Percentiles rank a stretch among this genome's conserved stretches.
phyloP scores from a whole-genome alignment of 2,797 vertebrate genomes.

The Bucorvus abyssinicus region DNA sequence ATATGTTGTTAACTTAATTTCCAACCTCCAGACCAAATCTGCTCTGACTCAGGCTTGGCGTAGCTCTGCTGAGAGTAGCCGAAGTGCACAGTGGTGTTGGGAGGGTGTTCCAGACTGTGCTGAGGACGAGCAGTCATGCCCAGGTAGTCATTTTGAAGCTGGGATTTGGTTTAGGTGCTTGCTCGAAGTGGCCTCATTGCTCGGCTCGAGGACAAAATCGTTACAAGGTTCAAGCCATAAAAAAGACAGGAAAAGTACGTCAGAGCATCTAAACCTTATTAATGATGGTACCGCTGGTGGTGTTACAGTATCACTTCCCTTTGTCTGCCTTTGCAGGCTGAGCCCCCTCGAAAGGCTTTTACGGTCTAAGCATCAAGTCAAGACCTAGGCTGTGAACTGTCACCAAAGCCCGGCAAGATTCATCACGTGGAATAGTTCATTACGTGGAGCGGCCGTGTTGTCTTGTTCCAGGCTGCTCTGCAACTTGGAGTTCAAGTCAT shows the following conservation, averaged over 20 bases:
- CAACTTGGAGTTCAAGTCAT: not conserved
- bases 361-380: not conserved
- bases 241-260: not conserved
- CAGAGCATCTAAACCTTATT: not conserved
- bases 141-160: not conserved
- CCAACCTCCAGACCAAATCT: not conserved
- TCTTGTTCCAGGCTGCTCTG: not conserved
- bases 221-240: not conserved
- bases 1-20: not conserved
- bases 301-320: rapidly evolving
- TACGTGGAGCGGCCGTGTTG: not conserved
- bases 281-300: too few relatives aligned
- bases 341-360: not conserved
- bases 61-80: rapidly evolving
- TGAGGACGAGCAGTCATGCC: rapidly evolving
- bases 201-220: not conserved
- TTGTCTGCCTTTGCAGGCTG: not conserved
- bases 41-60: not conserved
- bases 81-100: rapidly evolving
- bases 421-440: not conserved
- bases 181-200: not conserved
- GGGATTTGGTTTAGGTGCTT: not conserved
- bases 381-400: not conserved
- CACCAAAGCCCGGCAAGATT: not conserved
- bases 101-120: not conserved